Evolutionary conservation across 2,888 invertebrate species (phyloP).

Genomic region (Charanyca ferruginea): DNA sequence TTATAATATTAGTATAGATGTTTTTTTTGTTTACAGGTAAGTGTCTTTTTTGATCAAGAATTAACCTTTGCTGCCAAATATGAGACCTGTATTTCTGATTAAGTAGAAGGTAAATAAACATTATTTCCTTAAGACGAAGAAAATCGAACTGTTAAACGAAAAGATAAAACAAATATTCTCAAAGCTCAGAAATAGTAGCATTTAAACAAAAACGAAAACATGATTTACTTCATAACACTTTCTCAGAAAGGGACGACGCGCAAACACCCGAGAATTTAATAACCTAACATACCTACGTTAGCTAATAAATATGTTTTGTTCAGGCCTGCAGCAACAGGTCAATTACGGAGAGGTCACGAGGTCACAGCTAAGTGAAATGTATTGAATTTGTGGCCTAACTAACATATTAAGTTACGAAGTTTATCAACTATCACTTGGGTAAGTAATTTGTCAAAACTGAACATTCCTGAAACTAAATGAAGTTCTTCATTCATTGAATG

Average conservation of each 20-base stretch:
- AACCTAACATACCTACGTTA: constrained; percentile 6
- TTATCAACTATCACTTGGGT: constrained; percentile 5
- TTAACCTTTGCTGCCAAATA: background rate
- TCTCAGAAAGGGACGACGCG: constrained; percentile 4
- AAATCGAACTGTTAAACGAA: background rate
- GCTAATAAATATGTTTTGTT: constrained; percentile 11
- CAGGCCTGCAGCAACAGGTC: constrained; percentile 52
- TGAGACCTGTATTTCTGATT: background rate
- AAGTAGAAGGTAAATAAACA: constrained; percentile 1
- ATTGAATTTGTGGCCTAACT: constrained; percentile 48
- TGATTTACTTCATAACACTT: constrained; percentile 30
- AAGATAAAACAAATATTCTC: constrained; percentile 10
- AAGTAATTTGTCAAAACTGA: background rate
- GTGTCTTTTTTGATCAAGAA: background rate
- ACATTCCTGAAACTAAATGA: background rate
- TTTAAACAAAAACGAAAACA: constrained; percentile 22
- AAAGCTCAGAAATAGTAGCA: background rate
- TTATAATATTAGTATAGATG: no score
- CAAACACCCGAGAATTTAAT: constrained; percentile 18
- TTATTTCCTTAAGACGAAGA: background rate
- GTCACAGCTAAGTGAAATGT: constrained; percentile 52
- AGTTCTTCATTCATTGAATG: constrained; percentile 1
- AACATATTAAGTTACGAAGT: constrained; percentile 12
- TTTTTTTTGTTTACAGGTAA: constrained; percentile 35
- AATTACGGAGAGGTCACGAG: constrained; percentile 38